These are phyloP conservation scores for Myiotriccus ornatus DNA, from an alignment of 2,797 vertebrate genomes.

Conservation along the genomic window DNA sequence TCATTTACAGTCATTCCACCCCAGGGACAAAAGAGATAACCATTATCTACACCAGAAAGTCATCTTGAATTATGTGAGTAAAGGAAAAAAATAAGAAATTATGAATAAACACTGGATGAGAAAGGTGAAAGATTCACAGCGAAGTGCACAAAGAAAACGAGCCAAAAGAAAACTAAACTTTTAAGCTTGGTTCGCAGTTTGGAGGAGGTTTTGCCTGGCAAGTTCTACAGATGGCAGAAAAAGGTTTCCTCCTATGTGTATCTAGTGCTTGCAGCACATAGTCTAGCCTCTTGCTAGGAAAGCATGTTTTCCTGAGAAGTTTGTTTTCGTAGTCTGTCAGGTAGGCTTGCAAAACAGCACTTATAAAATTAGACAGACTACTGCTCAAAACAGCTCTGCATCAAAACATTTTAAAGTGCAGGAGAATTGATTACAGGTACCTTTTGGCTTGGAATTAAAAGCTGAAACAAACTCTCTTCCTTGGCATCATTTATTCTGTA, in stretches of 20 bases:
- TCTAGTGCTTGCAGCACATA: neutral
- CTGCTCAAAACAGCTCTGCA: neutral
- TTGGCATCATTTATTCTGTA: neutral
- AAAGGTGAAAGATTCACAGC: neutral
- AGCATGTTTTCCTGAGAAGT: neutral
- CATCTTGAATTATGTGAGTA: neutral
- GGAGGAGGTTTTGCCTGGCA: neutral
- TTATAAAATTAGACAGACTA: neutral
- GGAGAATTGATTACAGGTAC: neutral
- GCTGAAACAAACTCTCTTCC: neutral
- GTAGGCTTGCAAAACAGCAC: conserved; percentile 3
- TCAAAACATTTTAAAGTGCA: neutral
- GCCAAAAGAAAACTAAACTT: neutral
- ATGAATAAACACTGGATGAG: neutral
- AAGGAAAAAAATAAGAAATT: neutral
- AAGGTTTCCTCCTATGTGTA: neutral
- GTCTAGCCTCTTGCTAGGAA: neutral
- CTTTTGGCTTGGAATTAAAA: neutral
- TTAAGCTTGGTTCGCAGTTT: neutral
- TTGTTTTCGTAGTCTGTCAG: neutral
- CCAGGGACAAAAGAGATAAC: neutral
- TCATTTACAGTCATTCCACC: neutral
- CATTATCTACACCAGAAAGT: neutral
- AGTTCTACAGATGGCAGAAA: neutral
- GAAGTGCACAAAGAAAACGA: neutral